Percentiles rank a stretch among this genome's conserved stretches.
Evolutionary conservation across 2,113 vertebrate genomes (phyloP).

Genomic region (Noturus placidus): DNA sequence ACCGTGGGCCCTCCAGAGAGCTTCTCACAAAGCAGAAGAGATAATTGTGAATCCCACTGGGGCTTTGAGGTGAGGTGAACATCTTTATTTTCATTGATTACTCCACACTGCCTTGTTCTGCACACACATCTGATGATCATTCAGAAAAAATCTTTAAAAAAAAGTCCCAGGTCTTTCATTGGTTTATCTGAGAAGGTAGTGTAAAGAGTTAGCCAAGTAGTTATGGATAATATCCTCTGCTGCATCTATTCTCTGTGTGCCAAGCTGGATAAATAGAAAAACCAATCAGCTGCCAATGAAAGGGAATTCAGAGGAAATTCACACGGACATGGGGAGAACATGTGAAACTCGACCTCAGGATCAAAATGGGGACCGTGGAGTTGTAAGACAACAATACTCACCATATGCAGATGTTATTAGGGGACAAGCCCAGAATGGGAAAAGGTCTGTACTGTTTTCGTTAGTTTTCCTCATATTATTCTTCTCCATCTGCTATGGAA

Average conservation of each 20-base stretch:
- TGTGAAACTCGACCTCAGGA: background rate
- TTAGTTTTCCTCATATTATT: too few relatives aligned
- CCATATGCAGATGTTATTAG: background rate
- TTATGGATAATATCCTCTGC: background rate
- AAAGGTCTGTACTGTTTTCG: too few relatives aligned
- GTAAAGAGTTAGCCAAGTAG: background rate
- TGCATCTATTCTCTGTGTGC: background rate
- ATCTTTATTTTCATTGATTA: conserved; percentile 27
- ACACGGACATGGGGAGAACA: background rate
- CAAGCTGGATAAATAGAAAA: conserved; percentile 1
- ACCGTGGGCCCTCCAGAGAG: background rate
- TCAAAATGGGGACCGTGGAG: background rate
- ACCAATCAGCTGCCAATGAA: background rate
- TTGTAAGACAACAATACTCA: background rate
- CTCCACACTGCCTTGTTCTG: background rate
- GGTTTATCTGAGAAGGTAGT: background rate
- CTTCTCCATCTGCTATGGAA: too few relatives aligned
- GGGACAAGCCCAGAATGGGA: too few relatives aligned
- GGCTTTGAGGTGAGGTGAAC: background rate
- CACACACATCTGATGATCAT: background rate
- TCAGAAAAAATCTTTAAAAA: background rate
- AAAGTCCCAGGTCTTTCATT: background rate
- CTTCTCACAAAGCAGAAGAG: background rate
- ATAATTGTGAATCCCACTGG: conserved; percentile 20
- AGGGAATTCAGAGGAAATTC: background rate